Evolutionary conservation across 2,888 invertebrate species (phyloP).

Genomic region (Myopa tessellatipennis): DNA sequence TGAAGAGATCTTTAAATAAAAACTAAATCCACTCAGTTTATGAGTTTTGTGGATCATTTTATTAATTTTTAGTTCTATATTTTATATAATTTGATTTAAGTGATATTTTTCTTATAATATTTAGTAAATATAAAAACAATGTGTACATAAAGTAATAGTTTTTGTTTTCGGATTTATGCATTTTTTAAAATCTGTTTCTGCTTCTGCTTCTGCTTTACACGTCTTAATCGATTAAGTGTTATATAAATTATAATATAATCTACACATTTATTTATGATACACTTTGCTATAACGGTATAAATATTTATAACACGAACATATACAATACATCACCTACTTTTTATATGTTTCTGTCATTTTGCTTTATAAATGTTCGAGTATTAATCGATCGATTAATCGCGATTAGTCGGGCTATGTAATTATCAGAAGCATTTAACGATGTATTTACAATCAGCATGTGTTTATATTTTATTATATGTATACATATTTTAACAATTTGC

Average conservation of each 20-base stretch:
- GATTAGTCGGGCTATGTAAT: neutral
- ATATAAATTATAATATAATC: constrained; percentile 7
- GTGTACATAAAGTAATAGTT: neutral
- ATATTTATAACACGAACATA: neutral
- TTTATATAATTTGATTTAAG: constrained; percentile 8
- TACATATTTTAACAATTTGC: too few relatives aligned
- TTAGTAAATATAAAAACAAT: constrained; percentile 13
- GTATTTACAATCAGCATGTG: neutral
- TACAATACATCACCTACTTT: neutral
- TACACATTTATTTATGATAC: constrained; percentile 20
- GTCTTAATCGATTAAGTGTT: constrained; percentile 1
- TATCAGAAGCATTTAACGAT: neutral
- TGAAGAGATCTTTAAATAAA: neutral
- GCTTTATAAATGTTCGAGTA: neutral
- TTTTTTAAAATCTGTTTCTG: neutral
- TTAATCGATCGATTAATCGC: neutral
- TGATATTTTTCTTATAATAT: constrained; percentile 10
- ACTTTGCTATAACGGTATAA: constrained; percentile 12
- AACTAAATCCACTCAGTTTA: too few relatives aligned
- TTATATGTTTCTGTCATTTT: neutral
- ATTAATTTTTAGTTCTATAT: too few relatives aligned
- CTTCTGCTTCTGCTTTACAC: neutral
- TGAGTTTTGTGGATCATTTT: too few relatives aligned
- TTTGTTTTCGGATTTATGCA: neutral
- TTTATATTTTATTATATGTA: too few relatives aligned